These are phyloP conservation scores for Bombus cullumanus DNA, from an alignment of 1,140 invertebrate species.

Conservation along the genomic window DNA sequence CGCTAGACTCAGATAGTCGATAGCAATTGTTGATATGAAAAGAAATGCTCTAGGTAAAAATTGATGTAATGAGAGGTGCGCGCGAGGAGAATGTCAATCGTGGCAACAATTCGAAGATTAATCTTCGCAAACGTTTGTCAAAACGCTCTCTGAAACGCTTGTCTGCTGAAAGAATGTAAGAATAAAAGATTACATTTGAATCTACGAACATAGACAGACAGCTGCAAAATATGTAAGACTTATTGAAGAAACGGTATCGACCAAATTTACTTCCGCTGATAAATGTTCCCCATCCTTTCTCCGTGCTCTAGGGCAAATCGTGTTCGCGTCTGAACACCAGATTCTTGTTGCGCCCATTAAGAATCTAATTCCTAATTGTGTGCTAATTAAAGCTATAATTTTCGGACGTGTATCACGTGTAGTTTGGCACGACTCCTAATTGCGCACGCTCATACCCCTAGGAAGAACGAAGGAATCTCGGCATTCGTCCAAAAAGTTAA, in stretches of 20 bases:
- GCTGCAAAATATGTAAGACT: not conserved
- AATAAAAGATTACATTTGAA: constrained; percentile 17
- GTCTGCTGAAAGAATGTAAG: not conserved
- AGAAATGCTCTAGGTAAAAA: constrained; percentile 17
- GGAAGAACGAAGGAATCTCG: constrained; percentile 60
- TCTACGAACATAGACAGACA: not conserved
- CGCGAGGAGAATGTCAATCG: constrained; percentile 13
- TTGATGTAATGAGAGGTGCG: constrained; percentile 22
- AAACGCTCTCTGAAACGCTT: constrained; percentile 40
- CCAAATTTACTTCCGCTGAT: constrained; percentile 58
- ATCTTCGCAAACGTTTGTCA: constrained; percentile 28
- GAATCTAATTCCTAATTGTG: constrained; percentile 52
- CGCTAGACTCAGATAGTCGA: constrained; percentile 57
- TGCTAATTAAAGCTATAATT: constrained; percentile 65
- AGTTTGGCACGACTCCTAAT: constrained; percentile 58
- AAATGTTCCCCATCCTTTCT: constrained; percentile 33
- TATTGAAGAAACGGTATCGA: constrained; percentile 53
- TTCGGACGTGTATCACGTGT: constrained; percentile 49
- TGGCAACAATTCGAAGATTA: constrained; percentile 33
- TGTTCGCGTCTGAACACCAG: constrained; percentile 11
- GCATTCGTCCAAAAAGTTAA: constrained; percentile 72
- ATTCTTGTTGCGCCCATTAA: constrained; percentile 20
- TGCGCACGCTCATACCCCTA: constrained; percentile 48
- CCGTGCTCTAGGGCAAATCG: not conserved
- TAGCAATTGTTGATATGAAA: constrained; percentile 33